A percentile compares a stretch with the other conserved stretches of the same genome.
Conservation (phyloP, 2,888 invertebrate species). For the Galerucella nymphaeae region DNA sequence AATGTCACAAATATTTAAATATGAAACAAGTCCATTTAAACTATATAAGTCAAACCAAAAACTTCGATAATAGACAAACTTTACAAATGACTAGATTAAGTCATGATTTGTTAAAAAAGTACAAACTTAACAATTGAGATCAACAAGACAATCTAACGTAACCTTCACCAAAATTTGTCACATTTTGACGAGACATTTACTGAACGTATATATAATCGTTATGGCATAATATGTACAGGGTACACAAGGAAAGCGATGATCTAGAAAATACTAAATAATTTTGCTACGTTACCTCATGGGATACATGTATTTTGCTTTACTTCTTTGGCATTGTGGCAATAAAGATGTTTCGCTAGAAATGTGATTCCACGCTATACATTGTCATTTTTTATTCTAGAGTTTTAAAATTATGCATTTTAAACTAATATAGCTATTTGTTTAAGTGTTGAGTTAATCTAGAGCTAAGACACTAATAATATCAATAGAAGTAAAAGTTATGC, state of each 20-base stretch:
- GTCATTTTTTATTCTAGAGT: background rate
- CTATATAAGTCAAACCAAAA: background rate
- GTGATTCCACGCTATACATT: background rate
- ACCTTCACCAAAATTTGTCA: conserved; percentile 31
- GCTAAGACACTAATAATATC: background rate
- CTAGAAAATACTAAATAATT: background rate
- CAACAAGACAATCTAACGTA: conserved; percentile 19
- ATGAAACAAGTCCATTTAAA: background rate
- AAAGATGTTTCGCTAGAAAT: background rate
- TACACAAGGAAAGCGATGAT: background rate
- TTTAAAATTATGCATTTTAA: background rate
- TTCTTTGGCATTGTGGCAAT: background rate
- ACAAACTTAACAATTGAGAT: conserved; percentile 35
- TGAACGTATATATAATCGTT: conserved; percentile 18
- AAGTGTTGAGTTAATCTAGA: background rate
- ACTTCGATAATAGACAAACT: conserved; percentile 9
- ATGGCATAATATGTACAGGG: conserved; percentile 10
- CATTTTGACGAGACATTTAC: conserved; percentile 39
- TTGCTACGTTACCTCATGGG: background rate
- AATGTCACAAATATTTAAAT: background rate
- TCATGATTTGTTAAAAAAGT: conserved; percentile 20
- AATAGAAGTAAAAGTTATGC: background rate
- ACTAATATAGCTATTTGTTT: background rate
- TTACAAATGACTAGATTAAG: conserved; percentile 41
- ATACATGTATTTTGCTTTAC: background rate